Percentiles rank a stretch among this genome's conserved stretches.
Conservation (phyloP, 2,888 invertebrate species). For the Cheiracanthium punctorium region DNA sequence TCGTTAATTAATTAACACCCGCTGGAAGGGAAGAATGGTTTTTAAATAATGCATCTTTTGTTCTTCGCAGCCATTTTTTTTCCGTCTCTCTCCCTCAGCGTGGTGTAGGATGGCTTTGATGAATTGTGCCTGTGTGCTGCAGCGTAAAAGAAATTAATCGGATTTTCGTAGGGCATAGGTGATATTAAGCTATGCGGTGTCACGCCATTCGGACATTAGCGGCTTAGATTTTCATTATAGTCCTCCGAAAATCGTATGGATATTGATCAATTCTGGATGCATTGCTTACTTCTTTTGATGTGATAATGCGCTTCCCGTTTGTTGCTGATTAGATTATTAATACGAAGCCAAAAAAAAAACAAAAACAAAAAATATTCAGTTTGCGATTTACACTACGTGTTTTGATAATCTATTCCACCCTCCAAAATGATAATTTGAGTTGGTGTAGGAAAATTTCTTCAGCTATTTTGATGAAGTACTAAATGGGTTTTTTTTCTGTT, state of each 20-base stretch:
- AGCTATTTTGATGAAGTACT: no score
- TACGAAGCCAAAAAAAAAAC: no score
- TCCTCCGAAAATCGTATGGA: not conserved
- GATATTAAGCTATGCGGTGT: not conserved
- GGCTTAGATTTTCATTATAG: not conserved
- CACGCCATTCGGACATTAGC: constrained; percentile 1
- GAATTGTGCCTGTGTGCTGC: not conserved
- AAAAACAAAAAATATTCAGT: no score
- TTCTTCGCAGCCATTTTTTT: not conserved
- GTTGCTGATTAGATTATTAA: no score
- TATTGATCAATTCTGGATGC: not conserved
- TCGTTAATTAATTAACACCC: constrained; percentile 4
- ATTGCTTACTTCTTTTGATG: no score
- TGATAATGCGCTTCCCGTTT: no score
- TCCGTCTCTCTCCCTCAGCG: not conserved
- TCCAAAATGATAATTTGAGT: no score
- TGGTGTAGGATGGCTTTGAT: not conserved
- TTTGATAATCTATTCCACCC: no score
- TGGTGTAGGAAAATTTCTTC: no score
- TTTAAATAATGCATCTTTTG: not conserved
- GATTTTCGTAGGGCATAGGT: not conserved
- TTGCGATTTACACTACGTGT: no score
- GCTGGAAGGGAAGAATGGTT: not conserved
- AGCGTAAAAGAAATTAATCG: not conserved
- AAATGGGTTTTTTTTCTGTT: no score